Conservation (phyloP, 2,888 invertebrate species). For the Leucoma salicis region DNA sequence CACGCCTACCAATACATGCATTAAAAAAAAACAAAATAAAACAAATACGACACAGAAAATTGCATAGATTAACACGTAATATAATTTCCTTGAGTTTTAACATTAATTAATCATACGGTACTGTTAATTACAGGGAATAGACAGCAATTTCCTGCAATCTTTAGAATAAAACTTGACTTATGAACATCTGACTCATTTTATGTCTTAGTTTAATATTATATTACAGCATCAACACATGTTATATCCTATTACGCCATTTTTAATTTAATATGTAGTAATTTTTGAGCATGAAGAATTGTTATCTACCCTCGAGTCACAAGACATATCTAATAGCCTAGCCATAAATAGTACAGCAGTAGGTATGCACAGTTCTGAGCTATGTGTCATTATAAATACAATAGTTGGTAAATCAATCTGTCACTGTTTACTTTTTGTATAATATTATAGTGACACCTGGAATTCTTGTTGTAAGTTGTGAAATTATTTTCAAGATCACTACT, state of each 20-base stretch:
- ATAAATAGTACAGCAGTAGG: too few relatives aligned
- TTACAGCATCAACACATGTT: conserved; percentile 9
- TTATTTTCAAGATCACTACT: neutral
- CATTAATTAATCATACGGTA: too few relatives aligned
- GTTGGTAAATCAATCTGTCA: conserved; percentile 24
- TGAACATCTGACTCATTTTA: too few relatives aligned
- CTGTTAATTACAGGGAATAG: too few relatives aligned
- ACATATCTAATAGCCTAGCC: conserved; percentile 36
- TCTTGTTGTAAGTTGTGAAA: conserved; percentile 16
- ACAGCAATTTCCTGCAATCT: too few relatives aligned
- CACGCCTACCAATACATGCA: too few relatives aligned
- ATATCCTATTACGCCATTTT: conserved; percentile 24
- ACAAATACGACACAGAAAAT: too few relatives aligned
- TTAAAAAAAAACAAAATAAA: too few relatives aligned
- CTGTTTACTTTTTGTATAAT: conserved; percentile 17
- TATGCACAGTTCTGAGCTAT: conserved; percentile 21
- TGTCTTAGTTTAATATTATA: too few relatives aligned
- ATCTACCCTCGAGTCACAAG: conserved; percentile 30
- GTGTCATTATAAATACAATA: conserved; percentile 33
- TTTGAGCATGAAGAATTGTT: conserved; percentile 36
- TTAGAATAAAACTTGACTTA: too few relatives aligned
- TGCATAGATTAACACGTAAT: too few relatives aligned
- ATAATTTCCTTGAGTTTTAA: too few relatives aligned
- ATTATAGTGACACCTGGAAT: conserved; percentile 14
- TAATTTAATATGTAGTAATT: conserved; percentile 30